Evolutionary conservation across 2,113 vertebrate genomes (phyloP), one percentile per base, ranked within the genome.

Genomic region (Prolemur simus): DNA sequence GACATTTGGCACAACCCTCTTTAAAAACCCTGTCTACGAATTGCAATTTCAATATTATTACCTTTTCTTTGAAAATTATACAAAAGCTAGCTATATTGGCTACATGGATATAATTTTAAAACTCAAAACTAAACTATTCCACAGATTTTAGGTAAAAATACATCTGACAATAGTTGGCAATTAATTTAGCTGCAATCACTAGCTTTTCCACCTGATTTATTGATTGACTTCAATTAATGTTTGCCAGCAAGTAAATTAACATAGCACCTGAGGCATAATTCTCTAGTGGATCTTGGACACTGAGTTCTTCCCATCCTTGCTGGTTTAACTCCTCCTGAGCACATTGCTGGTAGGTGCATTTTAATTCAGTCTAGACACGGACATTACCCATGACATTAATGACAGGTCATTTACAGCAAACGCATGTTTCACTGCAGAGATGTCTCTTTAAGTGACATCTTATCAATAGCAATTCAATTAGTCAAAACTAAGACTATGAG

Each of bases 401-500:
- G 99, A 98, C 98, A 98, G 98, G 98, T 98, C 99, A 98, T 99
- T 99, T 98, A 98, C 95, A 98, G 98, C 98, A 98, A 98, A 98
- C 94, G 96, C 97, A 96, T 98, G 98, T 98, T 98, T 99, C 98
- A 98, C 97, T 98, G 97, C 97, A 96, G 98, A 98, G 97, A 94
- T 99, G 98, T 99, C 99, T 99, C 98, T 99, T 99, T 98, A 98
- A 98, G 98, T 99, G 98, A 98, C 98, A 98, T 97, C 98, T 98
- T 98, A 99, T 98, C 98, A 98, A 99, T 99, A 99, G 98, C 98
- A 99, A 99, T 99, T 99, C 99, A 99, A 99, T 99, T 99, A 99
- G 99, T 99, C 98, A 98, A 34, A 96, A 94, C 94, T 96, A 95
- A 97, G 97, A 98, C 98, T 98, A 27, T 97, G 91, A 98, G 91